Evolutionary conservation across 2,113 vertebrate species (phyloP), one percentile per base, ranked within the genome.

Genomic region (Oreocharis arfaki): DNA sequence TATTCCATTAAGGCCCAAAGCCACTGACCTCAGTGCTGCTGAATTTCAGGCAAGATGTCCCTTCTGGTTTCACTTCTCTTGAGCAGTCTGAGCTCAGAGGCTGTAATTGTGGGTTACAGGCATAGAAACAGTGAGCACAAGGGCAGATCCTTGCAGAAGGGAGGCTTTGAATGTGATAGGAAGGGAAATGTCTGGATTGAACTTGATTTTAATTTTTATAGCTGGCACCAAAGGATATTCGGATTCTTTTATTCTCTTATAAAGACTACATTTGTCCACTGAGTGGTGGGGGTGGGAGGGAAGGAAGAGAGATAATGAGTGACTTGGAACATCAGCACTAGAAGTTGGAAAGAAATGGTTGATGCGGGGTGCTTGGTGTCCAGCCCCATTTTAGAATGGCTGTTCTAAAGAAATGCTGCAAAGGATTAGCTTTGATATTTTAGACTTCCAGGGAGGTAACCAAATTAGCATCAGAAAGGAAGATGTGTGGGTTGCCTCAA

Each of bases 401-500:
- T 95, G 53, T 95, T 97, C 88, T 81, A 69, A 95, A 94, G 88
- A 92, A 84, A 68, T 61, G 86, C 71, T 87, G 82, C 68, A 93
- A 77, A 89, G 71, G 75, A 53, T 71, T 70, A 85, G 68, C 75
- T 94, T 92, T 97, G 86, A 87, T 96, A 93, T 79, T 97, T 97
- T 82, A 94, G 74, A 93, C 93, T 93, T 67, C 82, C 59, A 92
- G 39, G 32, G 81, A 89, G 68, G 37, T 94, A 88, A 96, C 63
- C 60, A 92, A 90, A 88, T 96, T 76, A 96, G 77, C 93, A 95
- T 68, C 87, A 95, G 84, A 95, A 97, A 77, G 90, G 59, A 86
- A 92, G 55, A 77, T 23, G 70, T 57, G 78, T 53, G 28, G 56
- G 39, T 83, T 88, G 65, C 32, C 49, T 55, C 67, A 92, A 91